phyloP scores from a whole-genome alignment of 2,888 invertebrate species.

The Nomada ruficornis region DNA sequence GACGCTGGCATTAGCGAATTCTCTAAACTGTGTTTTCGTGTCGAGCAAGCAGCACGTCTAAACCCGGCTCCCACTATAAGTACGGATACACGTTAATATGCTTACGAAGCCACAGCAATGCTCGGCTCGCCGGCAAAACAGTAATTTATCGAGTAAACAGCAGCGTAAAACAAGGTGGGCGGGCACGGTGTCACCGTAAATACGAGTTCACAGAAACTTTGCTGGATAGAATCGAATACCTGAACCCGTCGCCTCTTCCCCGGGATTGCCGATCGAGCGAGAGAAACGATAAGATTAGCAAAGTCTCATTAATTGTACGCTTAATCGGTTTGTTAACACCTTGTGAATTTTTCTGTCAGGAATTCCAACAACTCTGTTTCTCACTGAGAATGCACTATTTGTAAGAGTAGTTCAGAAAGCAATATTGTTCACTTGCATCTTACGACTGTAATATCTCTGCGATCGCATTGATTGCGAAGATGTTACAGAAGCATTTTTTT shows the following conservation, averaged over 20 bases:
- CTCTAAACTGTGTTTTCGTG: conserved; percentile 63
- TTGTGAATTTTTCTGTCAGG: too few species aligned
- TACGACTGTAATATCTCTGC: too few species aligned
- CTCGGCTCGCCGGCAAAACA: conserved; percentile 62
- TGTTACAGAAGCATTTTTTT: too few species aligned
- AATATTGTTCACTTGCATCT: too few species aligned
- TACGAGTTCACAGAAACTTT: conserved; percentile 55
- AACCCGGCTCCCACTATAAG: conserved; percentile 15
- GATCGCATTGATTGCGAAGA: too few species aligned
- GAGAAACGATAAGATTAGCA: conserved; percentile 10
- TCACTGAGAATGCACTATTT: too few species aligned
- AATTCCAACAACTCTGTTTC: too few species aligned
- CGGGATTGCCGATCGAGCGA: conserved; percentile 6
- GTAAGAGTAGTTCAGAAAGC: too few species aligned
- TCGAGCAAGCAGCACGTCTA: conserved; percentile 43
- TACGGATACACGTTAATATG: conserved; percentile 54
- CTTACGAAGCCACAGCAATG: conserved; percentile 63
- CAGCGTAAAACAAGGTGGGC: conserved; percentile 53
- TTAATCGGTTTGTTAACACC: too few species aligned
- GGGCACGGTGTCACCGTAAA: conserved; percentile 45
- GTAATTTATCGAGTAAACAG: conserved; percentile 70
- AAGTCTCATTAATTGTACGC: background rate
- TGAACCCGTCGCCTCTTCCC: conserved; percentile 24
- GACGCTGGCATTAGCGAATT: conserved; percentile 49
- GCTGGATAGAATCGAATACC: conserved; percentile 35